A percentile compares a stretch with the other conserved stretches of the same genome.
phyloP scores from a whole-genome alignment of 2,797 vertebrate species.

The Coranthus polyacanthus region DNA sequence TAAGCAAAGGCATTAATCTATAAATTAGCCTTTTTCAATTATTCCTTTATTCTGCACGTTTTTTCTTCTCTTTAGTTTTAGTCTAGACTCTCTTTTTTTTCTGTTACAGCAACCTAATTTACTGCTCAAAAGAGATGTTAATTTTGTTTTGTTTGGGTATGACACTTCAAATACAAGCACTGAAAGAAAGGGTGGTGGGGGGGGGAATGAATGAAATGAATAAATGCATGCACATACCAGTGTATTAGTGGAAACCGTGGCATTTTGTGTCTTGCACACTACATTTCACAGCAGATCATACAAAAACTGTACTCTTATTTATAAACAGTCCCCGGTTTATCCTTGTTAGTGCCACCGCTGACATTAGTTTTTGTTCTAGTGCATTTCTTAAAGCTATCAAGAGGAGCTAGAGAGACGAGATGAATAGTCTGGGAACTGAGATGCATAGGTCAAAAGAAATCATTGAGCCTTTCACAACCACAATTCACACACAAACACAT shows the following conservation, averaged over 20 bases:
- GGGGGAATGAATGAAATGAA: conserved; percentile 21
- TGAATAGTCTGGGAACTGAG: conserved; percentile 52
- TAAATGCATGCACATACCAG: conserved; percentile 25
- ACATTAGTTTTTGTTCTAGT: conserved; percentile 22
- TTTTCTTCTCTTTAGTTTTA: no score
- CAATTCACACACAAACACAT: conserved; percentile 47
- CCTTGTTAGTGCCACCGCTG: conserved; percentile 42
- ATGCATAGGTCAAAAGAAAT: conserved; percentile 60
- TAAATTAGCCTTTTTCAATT: neutral
- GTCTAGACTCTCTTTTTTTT: neutral
- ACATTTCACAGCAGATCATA: conserved; percentile 26
- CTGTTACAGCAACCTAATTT: neutral
- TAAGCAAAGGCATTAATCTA: neutral
- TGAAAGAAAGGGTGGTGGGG: conserved; percentile 3
- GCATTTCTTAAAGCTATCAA: conserved; percentile 23
- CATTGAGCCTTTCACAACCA: conserved; percentile 57
- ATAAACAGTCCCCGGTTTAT: conserved; percentile 34
- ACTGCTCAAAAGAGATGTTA: conserved; percentile 1
- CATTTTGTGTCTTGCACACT: neutral
- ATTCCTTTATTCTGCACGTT: no score
- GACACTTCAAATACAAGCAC: conserved; percentile 7
- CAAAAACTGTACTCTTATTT: conserved; percentile 27
- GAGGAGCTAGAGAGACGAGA: conserved; percentile 30
- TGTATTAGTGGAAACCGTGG: conserved; percentile 8
- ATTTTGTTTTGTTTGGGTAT: conserved; percentile 5